phyloP scores from a whole-genome alignment of 2,113 vertebrate species.

The Anarrhichthys ocellatus region DNA sequence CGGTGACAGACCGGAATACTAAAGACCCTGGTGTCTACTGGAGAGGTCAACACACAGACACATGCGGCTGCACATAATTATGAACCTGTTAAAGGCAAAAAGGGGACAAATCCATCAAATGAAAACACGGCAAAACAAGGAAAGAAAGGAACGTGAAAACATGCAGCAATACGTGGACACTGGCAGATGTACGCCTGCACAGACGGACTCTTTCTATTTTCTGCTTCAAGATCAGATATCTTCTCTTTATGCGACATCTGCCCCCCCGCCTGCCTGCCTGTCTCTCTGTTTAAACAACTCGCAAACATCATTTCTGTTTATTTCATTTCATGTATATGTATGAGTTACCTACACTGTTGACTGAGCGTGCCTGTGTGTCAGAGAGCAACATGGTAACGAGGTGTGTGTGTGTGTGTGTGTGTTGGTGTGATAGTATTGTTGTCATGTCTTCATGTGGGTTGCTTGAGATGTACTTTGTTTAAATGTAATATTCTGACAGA shows the following conservation, averaged over 20 bases:
- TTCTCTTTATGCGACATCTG: slow-evolving; percentile 31
- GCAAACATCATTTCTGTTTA: slow-evolving; percentile 53
- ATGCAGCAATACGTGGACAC: slow-evolving; percentile 3
- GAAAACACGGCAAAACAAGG: slow-evolving; percentile 9
- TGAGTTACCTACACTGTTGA: slow-evolving; percentile 47
- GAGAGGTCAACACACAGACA: slow-evolving; percentile 68
- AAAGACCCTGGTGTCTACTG: slow-evolving; percentile 58
- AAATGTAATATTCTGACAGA: slow-evolving; percentile 13
- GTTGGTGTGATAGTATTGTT: slow-evolving; percentile 9
- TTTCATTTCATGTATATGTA: slow-evolving; percentile 65
- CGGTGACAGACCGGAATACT: slow-evolving; percentile 61
- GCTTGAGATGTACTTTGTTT: slow-evolving; percentile 32
- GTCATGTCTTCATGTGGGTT: slow-evolving; percentile 20
- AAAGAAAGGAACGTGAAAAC: background rate
- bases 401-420: background rate
- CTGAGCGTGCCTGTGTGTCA: slow-evolving; percentile 1
- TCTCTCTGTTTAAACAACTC: slow-evolving; percentile 52
- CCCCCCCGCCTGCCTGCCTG: too few species aligned
- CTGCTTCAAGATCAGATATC: background rate
- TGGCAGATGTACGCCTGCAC: background rate
- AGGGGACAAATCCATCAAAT: background rate
- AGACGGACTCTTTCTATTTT: background rate
- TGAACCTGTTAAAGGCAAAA: slow-evolving; percentile 54
- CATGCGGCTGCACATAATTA: slow-evolving; percentile 59
- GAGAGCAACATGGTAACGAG: background rate